Percentiles rank a stretch among this genome's conserved stretches.
These are phyloP conservation scores for Himalopsyche tibetana DNA, from an alignment of 2,888 invertebrate species.

Conservation along the genomic window DNA sequence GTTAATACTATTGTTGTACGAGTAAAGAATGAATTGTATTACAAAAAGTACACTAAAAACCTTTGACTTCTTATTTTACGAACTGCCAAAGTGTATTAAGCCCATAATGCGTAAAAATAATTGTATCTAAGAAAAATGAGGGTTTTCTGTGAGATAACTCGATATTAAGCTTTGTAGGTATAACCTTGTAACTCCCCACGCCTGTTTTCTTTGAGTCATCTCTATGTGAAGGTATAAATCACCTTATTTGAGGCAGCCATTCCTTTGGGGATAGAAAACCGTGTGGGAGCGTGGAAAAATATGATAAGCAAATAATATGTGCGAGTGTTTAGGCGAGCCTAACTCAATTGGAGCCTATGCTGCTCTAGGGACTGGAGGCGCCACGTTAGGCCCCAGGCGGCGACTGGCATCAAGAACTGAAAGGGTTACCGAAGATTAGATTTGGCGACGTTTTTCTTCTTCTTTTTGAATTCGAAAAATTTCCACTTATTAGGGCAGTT, in stretches of 20 bases:
- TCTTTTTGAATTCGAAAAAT: not conserved
- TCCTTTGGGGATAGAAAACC: slow-evolving; percentile 32
- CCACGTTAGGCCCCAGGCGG: slow-evolving; percentile 38
- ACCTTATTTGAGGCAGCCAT: slow-evolving; percentile 35
- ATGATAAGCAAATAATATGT: slow-evolving; percentile 61
- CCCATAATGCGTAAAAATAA: not conserved
- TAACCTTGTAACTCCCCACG: not conserved
- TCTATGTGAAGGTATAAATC: slow-evolving; percentile 32
- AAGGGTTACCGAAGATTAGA: slow-evolving; percentile 42
- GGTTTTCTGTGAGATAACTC: slow-evolving; percentile 1
- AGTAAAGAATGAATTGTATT: too few species aligned
- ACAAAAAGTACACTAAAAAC: too few species aligned
- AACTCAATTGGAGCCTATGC: slow-evolving; percentile 55
- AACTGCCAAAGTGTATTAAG: not conserved
- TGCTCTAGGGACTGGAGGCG: slow-evolving; percentile 14
- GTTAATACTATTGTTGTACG: too few species aligned
- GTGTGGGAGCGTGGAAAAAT: slow-evolving; percentile 55
- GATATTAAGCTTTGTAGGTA: not conserved
- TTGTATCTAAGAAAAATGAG: not conserved
- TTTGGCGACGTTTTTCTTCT: not conserved
- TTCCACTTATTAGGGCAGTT: not conserved
- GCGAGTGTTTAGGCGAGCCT: slow-evolving; percentile 56
- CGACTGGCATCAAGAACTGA: not conserved
- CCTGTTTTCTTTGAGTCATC: not conserved
- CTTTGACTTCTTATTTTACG: too few species aligned